Conservation (phyloP, 2,888 invertebrate genomes). For the Zele albiditarsus region DNA sequence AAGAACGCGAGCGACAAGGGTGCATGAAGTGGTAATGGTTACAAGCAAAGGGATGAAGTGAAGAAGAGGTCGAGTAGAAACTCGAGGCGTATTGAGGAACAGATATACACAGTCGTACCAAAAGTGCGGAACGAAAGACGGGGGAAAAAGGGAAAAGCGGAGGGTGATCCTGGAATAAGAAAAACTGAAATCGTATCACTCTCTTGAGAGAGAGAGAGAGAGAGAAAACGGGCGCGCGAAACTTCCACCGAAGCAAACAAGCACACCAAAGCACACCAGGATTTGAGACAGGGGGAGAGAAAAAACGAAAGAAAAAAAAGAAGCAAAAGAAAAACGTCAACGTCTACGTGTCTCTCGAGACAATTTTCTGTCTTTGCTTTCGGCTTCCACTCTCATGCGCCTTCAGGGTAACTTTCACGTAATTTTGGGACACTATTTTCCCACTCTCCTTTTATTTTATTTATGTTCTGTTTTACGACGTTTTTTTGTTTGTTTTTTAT, state of each 20-base stretch:
- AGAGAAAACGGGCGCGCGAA: slow-evolving; percentile 21
- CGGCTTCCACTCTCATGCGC: not conserved
- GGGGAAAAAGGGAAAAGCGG: not conserved
- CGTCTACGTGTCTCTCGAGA: slow-evolving; percentile 36
- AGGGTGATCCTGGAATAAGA: slow-evolving; percentile 42
- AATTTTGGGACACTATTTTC: slow-evolving; percentile 34
- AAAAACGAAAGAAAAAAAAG: slow-evolving; percentile 4
- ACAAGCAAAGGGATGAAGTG: slow-evolving; percentile 4
- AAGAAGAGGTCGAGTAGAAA: slow-evolving; percentile 43
- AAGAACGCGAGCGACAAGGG: not conserved
- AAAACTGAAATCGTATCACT: slow-evolving; percentile 41
- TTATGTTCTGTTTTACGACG: no score
- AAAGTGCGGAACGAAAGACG: slow-evolving; percentile 20
- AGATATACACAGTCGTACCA: slow-evolving; percentile 22
- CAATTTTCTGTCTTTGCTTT: slow-evolving; percentile 11
- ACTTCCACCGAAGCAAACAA: slow-evolving; percentile 41
- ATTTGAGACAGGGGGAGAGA: not conserved
- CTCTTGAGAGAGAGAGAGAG: slow-evolving; percentile 21
- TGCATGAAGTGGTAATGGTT: slow-evolving; percentile 9
- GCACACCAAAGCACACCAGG: slow-evolving; percentile 5
- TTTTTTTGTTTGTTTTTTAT: not conserved
- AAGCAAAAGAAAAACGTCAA: slow-evolving; percentile 27
- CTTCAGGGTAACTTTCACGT: slow-evolving; percentile 35
- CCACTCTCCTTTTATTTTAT: slow-evolving; percentile 1
- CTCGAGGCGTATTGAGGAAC: slow-evolving; percentile 36